Evolutionary conservation across 2,113 vertebrate genomes (phyloP), one percentile per base, ranked within the genome.

Genomic region (Mormyrus iriodes): DNA sequence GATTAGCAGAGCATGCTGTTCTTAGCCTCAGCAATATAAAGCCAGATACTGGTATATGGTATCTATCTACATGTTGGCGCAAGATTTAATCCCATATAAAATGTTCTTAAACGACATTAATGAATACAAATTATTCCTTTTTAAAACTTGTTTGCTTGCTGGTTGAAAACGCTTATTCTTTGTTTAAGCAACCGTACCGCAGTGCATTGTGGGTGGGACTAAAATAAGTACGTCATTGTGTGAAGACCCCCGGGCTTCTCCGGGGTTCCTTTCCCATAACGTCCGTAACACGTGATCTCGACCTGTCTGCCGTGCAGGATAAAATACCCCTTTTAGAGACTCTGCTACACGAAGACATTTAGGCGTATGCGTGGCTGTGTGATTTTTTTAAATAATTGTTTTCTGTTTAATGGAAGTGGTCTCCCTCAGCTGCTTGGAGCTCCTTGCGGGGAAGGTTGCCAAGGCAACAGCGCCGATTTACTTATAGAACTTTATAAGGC

Each of bases 191-290:
- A 27, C 51, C n/a, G 82, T 58, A 4, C 83, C 87, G 55, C 90
- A 82, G 88, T 79, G 90, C 79, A 88, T 89, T 90, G 24, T 88
- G 90, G 95, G 95, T 88, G 90, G 85, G 10, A 24, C 35, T 15
- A 87, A 49, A 85, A 61, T 48, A 65, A 76, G 5, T 76, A 88
- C 88, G 88, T 88, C 73, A 88, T 82, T 83, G 48, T 51, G 42
- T 52, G 51, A 17, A 65, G 21, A n/a, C 39, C 79, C 35, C 39
- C 42, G 21, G 42, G 79, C 21, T n/a, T 84, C 42, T 84, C 82
- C 44, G 82, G 82, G 42, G 42, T 84, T 84, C 82, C 42, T 24
- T 48, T 84, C 76, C 15, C 35, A 19, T 82, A 7, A 19, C 35
- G 31, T 42, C 76, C 76, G 35, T 42, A 15, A 19, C 39, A 82